Evolutionary conservation across 2,113 vertebrate species (phyloP), one percentile per base, ranked within the genome.

Genomic region (Pedetes capensis): DNA sequence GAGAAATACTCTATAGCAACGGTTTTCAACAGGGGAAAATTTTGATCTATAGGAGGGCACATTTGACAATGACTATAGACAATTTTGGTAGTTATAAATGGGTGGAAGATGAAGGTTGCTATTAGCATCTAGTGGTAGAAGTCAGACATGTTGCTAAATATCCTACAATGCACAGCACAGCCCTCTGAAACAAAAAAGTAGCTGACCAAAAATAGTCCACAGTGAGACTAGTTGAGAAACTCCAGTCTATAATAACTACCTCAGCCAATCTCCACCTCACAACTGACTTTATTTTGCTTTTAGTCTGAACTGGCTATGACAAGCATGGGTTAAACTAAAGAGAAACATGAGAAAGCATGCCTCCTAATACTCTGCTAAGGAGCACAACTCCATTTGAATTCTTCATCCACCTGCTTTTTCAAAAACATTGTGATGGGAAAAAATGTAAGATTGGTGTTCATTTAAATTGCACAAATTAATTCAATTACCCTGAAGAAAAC

Each of bases 401-500:
- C 74, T 78, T 55, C 3, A 29, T 64, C 91, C 34, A 76, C 49
- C 57, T 27, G 53, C 69, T 64, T 94, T 92, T 78, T 85, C 95
- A 89, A 94, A 94, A 68, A 13, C n/a, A 81, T 72, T 8, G 0
- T 13, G 39, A 95, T 55, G 32, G 59, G 29, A 13, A 75, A 64
- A 71, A 83, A 75, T 64, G 17, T 66, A 96, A 86, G 64, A 82
- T 87, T 63, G 32, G 69, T 74, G 59, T 85, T 93, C 89, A 82
- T 92, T 96, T 95, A 74, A 93, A 96, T 81, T 53, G n/a, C 6
- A 93, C 92, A 85, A 78, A 82, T 88, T 87, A 96, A 93, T 82
- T 92, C 76, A 94, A 83, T 97, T 87, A 92, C 84, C 84, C 42
- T 66, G 66, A 96, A 92, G 84, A 87, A 95, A 93, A 93, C 96